Base-by-base conservation (phyloP, 1,140 invertebrate genomes). In the Drosophila bocki region DNA sequence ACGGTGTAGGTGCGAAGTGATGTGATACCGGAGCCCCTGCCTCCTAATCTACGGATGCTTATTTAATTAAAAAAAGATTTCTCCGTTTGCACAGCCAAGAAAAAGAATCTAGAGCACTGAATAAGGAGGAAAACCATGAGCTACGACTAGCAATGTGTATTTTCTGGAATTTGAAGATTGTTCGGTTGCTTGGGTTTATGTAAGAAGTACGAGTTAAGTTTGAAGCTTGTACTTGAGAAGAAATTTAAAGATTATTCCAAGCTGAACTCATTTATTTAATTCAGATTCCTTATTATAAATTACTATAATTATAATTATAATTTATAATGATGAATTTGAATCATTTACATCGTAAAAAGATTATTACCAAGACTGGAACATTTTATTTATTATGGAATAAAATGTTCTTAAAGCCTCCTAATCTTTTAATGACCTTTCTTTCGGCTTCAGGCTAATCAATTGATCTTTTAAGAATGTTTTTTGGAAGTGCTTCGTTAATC, bases 51-150 rank as follows among this genome's bases (percentile, higher is more conserved):
- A 64, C 54, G 56, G 62, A 56, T 72, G 85, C 82, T 90, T 88
- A 85, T 90, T 90, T 90, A 90, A 90, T 90, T 90, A 90, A 90
- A 88, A 79, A 90, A 88, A 85, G 70, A 90, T 90, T 88, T 90
- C 64, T 32, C 39, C 58, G 59, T 60, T 54, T 50, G 33, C 45
- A 32, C 77, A 57, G 68, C 51, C 41, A 45, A 57, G 41, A 44
- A 44, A 9, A 35, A 12, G 19, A 41, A 45, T 26, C 32, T 26
- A 32, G 9, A 12, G 9, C 41, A 22, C 62, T 8, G 45, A 44
- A 47, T 35, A 45, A 32, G 50, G 41, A 17, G 33, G 33, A 41
- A 56, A 54, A 9, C 15, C 51, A 37, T 47, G 15, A 42, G 4
- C n/a, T 51, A 11, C 37, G 42, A 69, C 29, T 29, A 32, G 15